Evolutionary conservation across 2,797 vertebrate genomes (phyloP), one percentile per base, ranked within the genome.

Genomic region (Parotocinclus haroldoi): DNA sequence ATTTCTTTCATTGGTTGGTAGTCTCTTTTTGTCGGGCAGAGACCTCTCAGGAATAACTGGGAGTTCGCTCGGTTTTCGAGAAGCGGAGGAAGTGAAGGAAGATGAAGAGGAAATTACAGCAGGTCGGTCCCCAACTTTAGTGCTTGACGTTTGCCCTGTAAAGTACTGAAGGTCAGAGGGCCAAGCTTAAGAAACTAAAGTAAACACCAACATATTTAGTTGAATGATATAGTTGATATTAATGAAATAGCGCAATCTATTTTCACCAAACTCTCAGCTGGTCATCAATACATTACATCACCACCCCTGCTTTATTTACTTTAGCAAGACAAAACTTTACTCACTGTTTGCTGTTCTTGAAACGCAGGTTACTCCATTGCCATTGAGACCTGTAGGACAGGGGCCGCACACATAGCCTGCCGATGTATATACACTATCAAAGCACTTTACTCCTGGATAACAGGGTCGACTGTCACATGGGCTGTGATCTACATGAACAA

Each of bases 401-500:
- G 82, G 83, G 16, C 90, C 90, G 49, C 91, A 92, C 67, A 83
- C 79, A 12, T 83, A 90, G 7, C 90, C 90, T 0, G 78, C 68
- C 0, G 86, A 80, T 49, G 83, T 73, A 48, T 87, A 82, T 10
- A 61, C n/a, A 77, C 83, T 91, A 59, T 89, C 83, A 27, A 91
- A 90, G 58, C 91, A 92, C 66, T 81, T 85, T n/a, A 90, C 90
- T 0, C 85, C 86, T 0, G 82, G 85, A 76, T 88, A 79, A 76
- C 90, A 92, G 0, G 85, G 87, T 0, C 54, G 73, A 8, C 74
- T 69, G 61, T 76, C 70, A 78, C 89, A 91, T 7, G 75, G 78
- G 0, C 54, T 78, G n/a, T 49, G 56, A 49, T 58, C 66, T 71
- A 51, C 58, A 46, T 14, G 39, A 49, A 10, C 37, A 57, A 19